These are phyloP conservation scores for Erebia aethiops DNA, from an alignment of 2,888 invertebrate genomes.

Conservation along the genomic window DNA sequence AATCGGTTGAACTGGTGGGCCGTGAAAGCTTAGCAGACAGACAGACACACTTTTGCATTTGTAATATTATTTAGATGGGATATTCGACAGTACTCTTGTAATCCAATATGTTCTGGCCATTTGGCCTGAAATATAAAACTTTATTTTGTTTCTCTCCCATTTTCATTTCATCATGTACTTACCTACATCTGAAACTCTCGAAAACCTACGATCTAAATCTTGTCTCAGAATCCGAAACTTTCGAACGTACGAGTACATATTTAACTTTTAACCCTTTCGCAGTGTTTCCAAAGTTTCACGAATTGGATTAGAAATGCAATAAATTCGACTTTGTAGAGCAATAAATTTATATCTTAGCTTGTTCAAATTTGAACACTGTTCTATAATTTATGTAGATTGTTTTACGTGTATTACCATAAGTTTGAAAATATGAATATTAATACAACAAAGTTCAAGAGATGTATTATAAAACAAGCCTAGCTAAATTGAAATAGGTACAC, in stretches of 20 bases:
- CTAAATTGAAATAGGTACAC: too few relatives aligned
- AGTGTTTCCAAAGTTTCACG: constrained; percentile 2
- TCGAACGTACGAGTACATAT: not conserved
- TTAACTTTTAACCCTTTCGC: constrained; percentile 14
- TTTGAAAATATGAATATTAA: too few relatives aligned
- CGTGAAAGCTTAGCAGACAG: too few relatives aligned
- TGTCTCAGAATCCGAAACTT: not conserved
- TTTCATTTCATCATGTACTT: not conserved
- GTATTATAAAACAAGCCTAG: too few relatives aligned
- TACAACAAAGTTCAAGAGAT: too few relatives aligned
- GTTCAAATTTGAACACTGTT: not conserved
- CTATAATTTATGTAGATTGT: not conserved
- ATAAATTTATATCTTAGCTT: constrained; percentile 25
- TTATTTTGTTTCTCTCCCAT: constrained; percentile 2
- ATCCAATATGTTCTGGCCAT: too few relatives aligned
- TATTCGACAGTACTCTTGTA: too few relatives aligned
- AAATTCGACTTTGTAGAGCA: constrained; percentile 16
- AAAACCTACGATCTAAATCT: too few relatives aligned
- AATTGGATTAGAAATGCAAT: constrained; percentile 21
- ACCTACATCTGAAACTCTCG: not conserved
- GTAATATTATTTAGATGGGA: too few relatives aligned
- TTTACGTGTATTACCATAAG: too few relatives aligned
- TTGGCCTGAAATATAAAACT: not conserved
- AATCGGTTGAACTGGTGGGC: too few relatives aligned
- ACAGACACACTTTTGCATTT: too few relatives aligned